phyloP scores from a whole-genome alignment of 2,113 vertebrate genomes.

The Coregonus clupeaformis region DNA sequence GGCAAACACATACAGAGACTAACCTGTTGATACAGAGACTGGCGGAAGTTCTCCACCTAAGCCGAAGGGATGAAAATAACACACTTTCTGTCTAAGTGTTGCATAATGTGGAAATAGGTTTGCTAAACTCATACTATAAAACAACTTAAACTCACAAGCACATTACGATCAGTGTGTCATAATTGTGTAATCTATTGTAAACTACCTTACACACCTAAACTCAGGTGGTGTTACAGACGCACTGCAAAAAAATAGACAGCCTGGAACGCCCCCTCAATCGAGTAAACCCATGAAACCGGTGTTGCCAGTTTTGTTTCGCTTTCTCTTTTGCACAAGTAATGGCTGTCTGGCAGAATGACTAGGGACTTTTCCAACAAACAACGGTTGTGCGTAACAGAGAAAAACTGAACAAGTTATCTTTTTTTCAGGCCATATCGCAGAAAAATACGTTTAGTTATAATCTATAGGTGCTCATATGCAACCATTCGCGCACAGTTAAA shows the following conservation, averaged over 20 bases:
- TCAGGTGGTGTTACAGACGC: no score
- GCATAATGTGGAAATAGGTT: background rate
- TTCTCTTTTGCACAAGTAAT: constrained; percentile 6
- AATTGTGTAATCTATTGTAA: background rate
- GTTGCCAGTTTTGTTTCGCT: background rate
- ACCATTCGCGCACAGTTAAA: no score
- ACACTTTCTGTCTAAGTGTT: background rate
- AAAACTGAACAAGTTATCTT: background rate
- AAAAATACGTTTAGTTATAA: background rate
- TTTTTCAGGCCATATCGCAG: background rate
- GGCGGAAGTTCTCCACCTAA: constrained; percentile 80
- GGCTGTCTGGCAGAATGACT: constrained; percentile 6
- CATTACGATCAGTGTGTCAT: background rate
- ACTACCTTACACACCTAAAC: background rate
- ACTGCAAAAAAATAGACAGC: background rate
- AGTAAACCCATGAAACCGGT: background rate
- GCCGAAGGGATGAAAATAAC: background rate
- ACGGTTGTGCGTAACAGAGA: background rate
- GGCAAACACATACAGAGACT: background rate
- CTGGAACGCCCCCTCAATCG: background rate
- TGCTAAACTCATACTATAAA: no score
- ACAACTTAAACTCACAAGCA: background rate
- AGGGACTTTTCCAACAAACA: constrained; percentile 10
- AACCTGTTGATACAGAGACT: constrained; percentile 79
- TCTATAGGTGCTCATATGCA: no score